phyloP scores from a whole-genome alignment of 2,113 vertebrate species.

The Pithys albifrons region DNA sequence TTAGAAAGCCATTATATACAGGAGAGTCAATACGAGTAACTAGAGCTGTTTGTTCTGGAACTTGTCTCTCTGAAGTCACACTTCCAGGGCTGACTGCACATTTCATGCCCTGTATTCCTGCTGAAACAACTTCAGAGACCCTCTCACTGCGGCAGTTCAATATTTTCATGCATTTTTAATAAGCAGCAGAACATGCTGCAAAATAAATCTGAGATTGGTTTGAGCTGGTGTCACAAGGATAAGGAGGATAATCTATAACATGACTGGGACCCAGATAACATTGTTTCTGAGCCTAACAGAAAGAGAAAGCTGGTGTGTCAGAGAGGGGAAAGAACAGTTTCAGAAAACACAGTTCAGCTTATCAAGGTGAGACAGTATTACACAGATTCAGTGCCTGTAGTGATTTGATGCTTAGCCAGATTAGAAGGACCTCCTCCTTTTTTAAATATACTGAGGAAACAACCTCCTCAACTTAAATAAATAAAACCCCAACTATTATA shows the following conservation, averaged over 20 bases:
- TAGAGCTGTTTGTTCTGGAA: constrained; percentile 23
- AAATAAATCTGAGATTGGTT: neutral
- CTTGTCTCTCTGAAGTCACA: neutral
- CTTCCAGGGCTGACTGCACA: neutral
- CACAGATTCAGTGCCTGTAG: neutral
- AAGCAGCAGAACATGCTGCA: neutral
- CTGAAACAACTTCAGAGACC: neutral
- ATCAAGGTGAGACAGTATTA: neutral
- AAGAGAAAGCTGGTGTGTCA: neutral
- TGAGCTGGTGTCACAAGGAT: neutral
- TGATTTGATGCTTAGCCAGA: neutral
- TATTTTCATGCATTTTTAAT: constrained; percentile 33
- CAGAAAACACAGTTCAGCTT: neutral
- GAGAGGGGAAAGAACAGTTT: neutral
- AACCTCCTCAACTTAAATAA: neutral
- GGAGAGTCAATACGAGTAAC: neutral
- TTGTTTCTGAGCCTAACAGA: neutral
- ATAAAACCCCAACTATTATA: neutral
- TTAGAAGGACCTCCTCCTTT: neutral
- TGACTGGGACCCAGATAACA: neutral
- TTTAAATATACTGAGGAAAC: neutral
- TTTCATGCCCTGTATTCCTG: neutral
- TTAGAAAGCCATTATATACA: neutral
- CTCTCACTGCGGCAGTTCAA: neutral
- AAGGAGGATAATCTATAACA: neutral